phyloP scores from a whole-genome alignment of 2,797 vertebrate species.

The Halcyon leucocephala region DNA sequence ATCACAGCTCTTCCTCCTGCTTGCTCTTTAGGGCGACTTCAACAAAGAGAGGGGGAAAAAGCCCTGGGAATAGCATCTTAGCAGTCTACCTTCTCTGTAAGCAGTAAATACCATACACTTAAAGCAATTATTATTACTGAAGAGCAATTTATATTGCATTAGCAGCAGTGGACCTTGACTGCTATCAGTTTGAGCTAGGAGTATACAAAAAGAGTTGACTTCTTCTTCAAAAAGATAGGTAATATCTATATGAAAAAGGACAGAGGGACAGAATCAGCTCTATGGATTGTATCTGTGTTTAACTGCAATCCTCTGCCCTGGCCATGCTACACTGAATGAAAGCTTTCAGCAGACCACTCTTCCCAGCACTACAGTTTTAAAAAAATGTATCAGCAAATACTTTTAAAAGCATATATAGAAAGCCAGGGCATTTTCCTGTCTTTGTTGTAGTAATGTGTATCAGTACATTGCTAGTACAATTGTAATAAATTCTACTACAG shows the following conservation, averaged over 20 bases:
- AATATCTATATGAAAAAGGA: background rate
- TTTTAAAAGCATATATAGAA: background rate
- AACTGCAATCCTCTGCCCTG: background rate
- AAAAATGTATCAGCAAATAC: background rate
- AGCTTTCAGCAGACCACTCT: background rate
- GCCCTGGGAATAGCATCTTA: background rate
- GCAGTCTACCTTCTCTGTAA: background rate
- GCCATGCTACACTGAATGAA: background rate
- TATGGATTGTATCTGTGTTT: background rate
- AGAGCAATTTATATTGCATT: background rate
- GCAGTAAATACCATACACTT: background rate
- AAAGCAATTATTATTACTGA: background rate
- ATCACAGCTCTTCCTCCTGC: background rate
- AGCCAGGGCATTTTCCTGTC: background rate
- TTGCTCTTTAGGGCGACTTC: background rate
- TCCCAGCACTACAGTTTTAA: background rate
- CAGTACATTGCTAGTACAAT: background rate
- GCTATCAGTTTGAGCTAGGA: background rate
- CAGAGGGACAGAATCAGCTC: background rate
- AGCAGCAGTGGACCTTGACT: background rate
- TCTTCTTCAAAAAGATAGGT: background rate
- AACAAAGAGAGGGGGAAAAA: background rate
- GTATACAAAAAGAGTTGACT: background rate
- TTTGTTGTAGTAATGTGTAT: background rate
- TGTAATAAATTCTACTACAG: background rate